These are phyloP conservation scores for Drosophila micromelanica DNA, from an alignment of 1,140 invertebrate species.

Conservation along the genomic window DNA sequence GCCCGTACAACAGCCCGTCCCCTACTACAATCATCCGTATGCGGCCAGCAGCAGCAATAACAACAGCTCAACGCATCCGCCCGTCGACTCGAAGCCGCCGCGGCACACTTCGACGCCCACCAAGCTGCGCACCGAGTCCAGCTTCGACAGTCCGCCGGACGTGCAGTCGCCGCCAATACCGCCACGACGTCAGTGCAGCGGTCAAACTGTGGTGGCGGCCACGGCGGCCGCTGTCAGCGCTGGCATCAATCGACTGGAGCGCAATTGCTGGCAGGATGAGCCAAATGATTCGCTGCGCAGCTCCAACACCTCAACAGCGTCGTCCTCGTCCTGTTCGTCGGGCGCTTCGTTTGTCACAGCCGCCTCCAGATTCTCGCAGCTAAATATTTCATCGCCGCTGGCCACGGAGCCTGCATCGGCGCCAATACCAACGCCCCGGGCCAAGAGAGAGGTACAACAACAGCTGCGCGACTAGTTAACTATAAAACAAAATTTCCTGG, in stretches of 20 bases:
- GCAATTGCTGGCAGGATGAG: slow-evolving; percentile 75
- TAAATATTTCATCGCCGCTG: slow-evolving; percentile 52
- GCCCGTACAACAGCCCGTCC: slow-evolving; percentile 34
- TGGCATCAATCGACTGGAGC: slow-evolving; percentile 73
- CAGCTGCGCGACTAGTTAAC: slow-evolving; percentile 56
- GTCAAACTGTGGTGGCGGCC: slow-evolving; percentile 65
- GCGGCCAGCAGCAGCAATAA: slow-evolving; percentile 26
- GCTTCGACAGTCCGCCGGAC: slow-evolving; percentile 77
- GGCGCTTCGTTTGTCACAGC: slow-evolving; percentile 78
- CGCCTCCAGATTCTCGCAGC: slow-evolving; percentile 73
- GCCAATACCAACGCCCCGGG: slow-evolving; percentile 74
- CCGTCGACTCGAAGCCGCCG: slow-evolving; percentile 58
- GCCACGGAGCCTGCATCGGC: slow-evolving; percentile 62
- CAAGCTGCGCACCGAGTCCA: slow-evolving; percentile 61
- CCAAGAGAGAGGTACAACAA: slow-evolving; percentile 82
- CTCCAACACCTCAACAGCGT: slow-evolving; percentile 59
- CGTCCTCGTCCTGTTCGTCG: slow-evolving; percentile 68
- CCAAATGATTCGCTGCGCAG: slow-evolving; percentile 55
- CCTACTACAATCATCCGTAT: slow-evolving; percentile 79
- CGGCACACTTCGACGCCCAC: slow-evolving; percentile 61
- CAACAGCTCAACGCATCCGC: slow-evolving; percentile 30
- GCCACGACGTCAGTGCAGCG: slow-evolving; percentile 67
- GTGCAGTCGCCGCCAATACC: slow-evolving; percentile 82
- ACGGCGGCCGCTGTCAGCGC: slow-evolving; percentile 75
- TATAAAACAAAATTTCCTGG: slow-evolving; percentile 52